Base-by-base conservation (phyloP, 2,888 invertebrate species). In the Aphelenchoides bicaudatus region DNA sequence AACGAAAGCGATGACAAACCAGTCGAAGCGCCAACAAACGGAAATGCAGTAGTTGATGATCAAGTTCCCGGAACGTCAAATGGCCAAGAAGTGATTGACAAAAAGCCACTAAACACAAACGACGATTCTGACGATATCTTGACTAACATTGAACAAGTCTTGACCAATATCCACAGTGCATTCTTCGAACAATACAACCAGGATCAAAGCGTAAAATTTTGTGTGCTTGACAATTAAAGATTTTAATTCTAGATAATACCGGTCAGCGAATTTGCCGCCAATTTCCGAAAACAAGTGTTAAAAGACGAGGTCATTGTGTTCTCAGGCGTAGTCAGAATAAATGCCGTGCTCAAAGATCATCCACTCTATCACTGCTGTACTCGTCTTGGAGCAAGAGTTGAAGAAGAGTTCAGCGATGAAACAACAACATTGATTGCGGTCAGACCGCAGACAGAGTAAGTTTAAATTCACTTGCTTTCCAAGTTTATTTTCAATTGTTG, bases 371-470 rank as follows among this genome's bases (percentile, higher is more conserved):
- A n/a, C 16, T 6, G 10, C 6, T 43, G 43, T n/a, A n/a, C 25
- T n/a, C 43, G 43, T n/a, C 23, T 43, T 19, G 43, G 43, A 10
- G 43, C 43, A 8, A 6, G 23, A 6, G 43, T 43, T 19, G 43
- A 10, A 10, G 43, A 6, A 19, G 43, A 43, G 23, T 19, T 43
- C 34, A 48, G 63, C 2, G 65, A 65, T n/a, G 58, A 66, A 19
- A 88, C 89, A 0, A 94, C 94, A 1, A 94, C 98, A 83, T 83
- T 98, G 52, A 90, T 98, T 1, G 96, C 72, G 13, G 73, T 67
- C 2, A 49, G 69, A 30, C 68, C 68, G 59, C 72, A 72, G 30
- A 77, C 76, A 10, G 63, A 65, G 74, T 43, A n/a, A 21, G 43
- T 48, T 25, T 16, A 6, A n/a, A 5, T 63, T 28, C 28, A n/a